Percentiles rank a stretch among this genome's conserved stretches.
Conservation (phyloP, 2,797 vertebrate species). For the Sebastes itinus region DNA sequence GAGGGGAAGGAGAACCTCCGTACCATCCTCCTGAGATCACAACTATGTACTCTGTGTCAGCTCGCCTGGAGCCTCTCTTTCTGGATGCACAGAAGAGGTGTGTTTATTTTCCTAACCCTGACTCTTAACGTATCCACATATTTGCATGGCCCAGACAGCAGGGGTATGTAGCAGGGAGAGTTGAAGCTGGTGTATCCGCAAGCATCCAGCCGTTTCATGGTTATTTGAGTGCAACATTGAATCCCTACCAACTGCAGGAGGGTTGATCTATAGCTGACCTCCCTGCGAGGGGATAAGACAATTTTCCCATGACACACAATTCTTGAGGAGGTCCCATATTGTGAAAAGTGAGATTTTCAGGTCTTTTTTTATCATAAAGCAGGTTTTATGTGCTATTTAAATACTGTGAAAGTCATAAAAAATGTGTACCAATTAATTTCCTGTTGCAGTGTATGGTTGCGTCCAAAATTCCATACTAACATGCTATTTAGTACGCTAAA, state of each 20-base stretch:
- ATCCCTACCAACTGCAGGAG: neutral
- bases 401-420: no score
- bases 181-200: neutral
- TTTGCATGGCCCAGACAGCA: slow-evolving; percentile 19
- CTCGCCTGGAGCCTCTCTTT: slow-evolving; percentile 90
- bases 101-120: slow-evolving; percentile 15
- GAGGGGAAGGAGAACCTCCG: slow-evolving; percentile 74
- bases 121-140: neutral
- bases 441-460: no score
- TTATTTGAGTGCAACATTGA: slow-evolving; percentile 14
- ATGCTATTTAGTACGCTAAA: no score
- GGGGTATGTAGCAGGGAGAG: slow-evolving; percentile 2
- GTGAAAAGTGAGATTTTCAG: no score
- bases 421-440: no score
- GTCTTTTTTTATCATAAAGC: no score
- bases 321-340: neutral
- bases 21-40: slow-evolving; percentile 93
- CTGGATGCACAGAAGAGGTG: slow-evolving; percentile 89
- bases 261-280: slow-evolving; percentile 5
- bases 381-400: no score
- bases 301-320: neutral
- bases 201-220: neutral
- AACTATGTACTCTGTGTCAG: slow-evolving; percentile 87
- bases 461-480: no score
- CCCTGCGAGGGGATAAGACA: neutral